These are phyloP conservation scores for Cepaea hortensis DNA, from an alignment of 2,888 invertebrate genomes.

Conservation along the genomic window DNA sequence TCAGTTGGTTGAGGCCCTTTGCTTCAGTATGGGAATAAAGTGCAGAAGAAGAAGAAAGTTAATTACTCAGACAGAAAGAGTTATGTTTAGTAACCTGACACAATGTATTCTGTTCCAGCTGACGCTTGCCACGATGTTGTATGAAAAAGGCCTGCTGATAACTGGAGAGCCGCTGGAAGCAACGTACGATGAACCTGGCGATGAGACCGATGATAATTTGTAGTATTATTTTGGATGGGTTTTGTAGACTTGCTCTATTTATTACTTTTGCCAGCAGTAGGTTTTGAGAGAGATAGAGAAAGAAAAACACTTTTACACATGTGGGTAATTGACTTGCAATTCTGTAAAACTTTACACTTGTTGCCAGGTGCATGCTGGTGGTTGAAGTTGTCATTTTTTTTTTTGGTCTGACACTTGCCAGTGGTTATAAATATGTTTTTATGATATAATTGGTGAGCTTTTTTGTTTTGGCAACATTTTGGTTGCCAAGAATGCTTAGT, in stretches of 20 bases:
- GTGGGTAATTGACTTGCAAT: background rate
- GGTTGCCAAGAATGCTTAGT: too few relatives aligned
- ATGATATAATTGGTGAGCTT: too few relatives aligned
- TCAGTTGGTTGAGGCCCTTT: too few relatives aligned
- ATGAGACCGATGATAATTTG: conserved; percentile 44
- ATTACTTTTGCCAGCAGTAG: background rate
- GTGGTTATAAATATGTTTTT: too few relatives aligned
- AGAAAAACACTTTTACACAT: background rate
- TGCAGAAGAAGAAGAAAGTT: too few relatives aligned
- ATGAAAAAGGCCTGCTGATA: conserved; percentile 89
- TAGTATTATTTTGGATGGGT: background rate
- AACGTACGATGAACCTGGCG: conserved; percentile 61
- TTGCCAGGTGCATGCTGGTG: conserved; percentile 13
- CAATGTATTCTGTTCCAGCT: conserved; percentile 72
- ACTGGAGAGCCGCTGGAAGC: conserved; percentile 80
- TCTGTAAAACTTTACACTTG: background rate
- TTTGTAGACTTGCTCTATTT: background rate
- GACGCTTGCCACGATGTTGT: conserved; percentile 84
- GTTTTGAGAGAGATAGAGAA: background rate
- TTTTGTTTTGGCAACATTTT: too few relatives aligned
- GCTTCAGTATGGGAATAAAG: too few relatives aligned
- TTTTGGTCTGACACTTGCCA: too few relatives aligned
- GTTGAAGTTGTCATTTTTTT: background rate
- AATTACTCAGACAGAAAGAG: too few relatives aligned
- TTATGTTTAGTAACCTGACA: background rate